Base-by-base conservation (phyloP, 2,888 invertebrate genomes). In the Drosophila hamatofila region DNA sequence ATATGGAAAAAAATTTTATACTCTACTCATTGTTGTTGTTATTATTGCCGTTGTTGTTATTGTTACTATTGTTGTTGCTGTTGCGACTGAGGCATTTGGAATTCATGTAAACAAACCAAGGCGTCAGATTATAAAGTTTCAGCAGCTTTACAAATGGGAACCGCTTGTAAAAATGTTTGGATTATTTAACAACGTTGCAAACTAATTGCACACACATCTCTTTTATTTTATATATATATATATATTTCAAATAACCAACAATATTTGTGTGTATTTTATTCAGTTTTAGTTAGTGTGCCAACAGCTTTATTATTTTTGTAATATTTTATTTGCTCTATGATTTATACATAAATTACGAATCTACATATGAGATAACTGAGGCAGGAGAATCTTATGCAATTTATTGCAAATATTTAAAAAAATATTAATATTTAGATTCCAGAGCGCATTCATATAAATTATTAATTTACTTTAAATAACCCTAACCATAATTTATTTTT, bases 61-160 rank as follows among this genome's bases (percentile, higher is more conserved):
- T 69, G 55, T 68, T 77, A 60, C 73, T 67, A 63, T 67, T 72
- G 59, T 49, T 55, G 48, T 73, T 73, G 68, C 71, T 70, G 61
- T 67, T 72, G 69, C 18, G 59, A 58, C 60, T 68, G 72, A 72
- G 80, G 68, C 72, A 61, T 62, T 75, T 81, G 83, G 64, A 55
- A 77, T 77, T 81, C 66, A 60, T 73, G 81, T 89, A 87, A 85
- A 85, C 79, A 85, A 85, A 84, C 89, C 81, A 75, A 87, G 88
- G 89, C 84, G 78, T 72, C 60, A 79, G 75, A 84, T 87, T 81
- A 83, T 55, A 72, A 75, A 86, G 74, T 72, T 86, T 86, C 77
- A 68, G 71, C 86, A 85, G 49, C 48, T 80, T 75, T 75, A 67
- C 71, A 89, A 81, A 67, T 71, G 59, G 74, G 56, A 48, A 64